A percentile compares a stretch with the other conserved stretches of the same genome.
Evolutionary conservation across 2,797 vertebrate species (phyloP).

Genomic region (Microctenopoma steveboyesi): DNA sequence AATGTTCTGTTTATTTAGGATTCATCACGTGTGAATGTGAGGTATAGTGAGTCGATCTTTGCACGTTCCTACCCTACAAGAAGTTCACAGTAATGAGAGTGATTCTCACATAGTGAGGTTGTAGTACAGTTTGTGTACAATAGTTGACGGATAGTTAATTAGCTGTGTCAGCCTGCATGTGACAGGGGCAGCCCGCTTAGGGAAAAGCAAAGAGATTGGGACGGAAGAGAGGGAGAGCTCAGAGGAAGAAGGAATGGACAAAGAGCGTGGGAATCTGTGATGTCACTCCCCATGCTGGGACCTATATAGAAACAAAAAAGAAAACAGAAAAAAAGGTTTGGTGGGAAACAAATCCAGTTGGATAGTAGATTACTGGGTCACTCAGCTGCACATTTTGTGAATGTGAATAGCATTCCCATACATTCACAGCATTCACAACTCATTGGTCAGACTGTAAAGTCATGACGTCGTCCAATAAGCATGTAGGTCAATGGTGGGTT

Average conservation of each 20-base stretch:
- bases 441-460: conserved; percentile 13
- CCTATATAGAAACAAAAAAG: conserved; percentile 12
- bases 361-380: conserved; percentile 13
- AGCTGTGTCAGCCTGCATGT: not conserved
- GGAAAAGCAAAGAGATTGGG: conserved; percentile 31
- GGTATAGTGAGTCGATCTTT: not conserved
- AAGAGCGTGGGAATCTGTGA: conserved; percentile 79
- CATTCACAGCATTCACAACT: not conserved
- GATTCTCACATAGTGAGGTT: not conserved
- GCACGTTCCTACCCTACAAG: not conserved
- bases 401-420: not conserved
- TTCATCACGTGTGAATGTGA: too few species aligned
- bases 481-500: conserved; percentile 53
- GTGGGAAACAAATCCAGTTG: conserved; percentile 41
- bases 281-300: conserved; percentile 49
- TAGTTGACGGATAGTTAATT: not conserved
- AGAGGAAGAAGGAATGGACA: conserved; percentile 54
- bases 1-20: too few species aligned
- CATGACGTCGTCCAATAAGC: conserved; percentile 42
- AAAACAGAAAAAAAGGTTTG: not conserved
- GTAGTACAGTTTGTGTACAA: not conserved
- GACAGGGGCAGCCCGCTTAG: conserved; percentile 32
- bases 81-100: too few species aligned
- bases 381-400: not conserved
- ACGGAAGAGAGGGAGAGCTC: conserved; percentile 44